Percentiles rank a stretch among this genome's conserved stretches.
Conservation (phyloP, 2,113 vertebrate species). For the Edolisoma coerulescens region DNA sequence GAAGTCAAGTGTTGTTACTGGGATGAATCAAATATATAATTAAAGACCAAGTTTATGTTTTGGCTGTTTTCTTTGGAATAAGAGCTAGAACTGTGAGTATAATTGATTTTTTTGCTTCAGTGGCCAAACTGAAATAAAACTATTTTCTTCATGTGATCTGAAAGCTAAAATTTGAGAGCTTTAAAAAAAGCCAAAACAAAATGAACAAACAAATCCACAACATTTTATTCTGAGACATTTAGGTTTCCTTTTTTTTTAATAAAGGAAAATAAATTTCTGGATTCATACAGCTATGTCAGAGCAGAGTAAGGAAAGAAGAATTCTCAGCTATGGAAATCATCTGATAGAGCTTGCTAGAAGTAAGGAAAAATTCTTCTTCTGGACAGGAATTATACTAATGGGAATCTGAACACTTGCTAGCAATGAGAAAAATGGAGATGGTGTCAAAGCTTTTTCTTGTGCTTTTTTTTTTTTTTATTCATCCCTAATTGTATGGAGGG, state of each 20-base stretch:
- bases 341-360: neutral
- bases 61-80: constrained; percentile 30
- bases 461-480: neutral
- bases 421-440: neutral
- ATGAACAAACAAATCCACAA: neutral
- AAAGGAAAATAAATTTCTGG: neutral
- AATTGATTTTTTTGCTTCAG: constrained; percentile 35
- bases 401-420: neutral
- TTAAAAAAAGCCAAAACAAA: neutral
- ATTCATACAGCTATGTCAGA: neutral
- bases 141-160: neutral
- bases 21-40: constrained; percentile 58
- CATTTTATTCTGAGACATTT: neutral
- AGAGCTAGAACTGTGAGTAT: neutral
- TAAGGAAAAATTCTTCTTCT: neutral
- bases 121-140: constrained; percentile 15
- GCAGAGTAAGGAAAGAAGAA: neutral
- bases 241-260: neutral
- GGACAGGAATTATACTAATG: neutral
- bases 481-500: neutral
- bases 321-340: neutral
- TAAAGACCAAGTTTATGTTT: constrained; percentile 28
- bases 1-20: constrained; percentile 41
- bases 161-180: neutral
- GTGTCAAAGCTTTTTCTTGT: neutral